Base-by-base conservation (phyloP, 2,797 vertebrate genomes). In the Sternarchorhynchus goeldii region DNA sequence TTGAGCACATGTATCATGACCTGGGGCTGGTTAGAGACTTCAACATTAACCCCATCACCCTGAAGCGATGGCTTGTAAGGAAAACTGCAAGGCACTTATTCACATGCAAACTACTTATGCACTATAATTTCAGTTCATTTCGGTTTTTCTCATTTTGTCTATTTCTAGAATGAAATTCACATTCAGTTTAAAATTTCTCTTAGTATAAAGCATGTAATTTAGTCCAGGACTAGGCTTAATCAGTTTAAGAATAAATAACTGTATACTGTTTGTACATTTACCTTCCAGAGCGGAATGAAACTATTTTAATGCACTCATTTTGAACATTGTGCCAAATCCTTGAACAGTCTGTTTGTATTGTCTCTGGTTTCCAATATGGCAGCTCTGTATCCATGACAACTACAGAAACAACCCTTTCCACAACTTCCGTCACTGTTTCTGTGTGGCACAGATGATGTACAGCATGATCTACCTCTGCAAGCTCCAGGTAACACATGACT, bases 401-500 rank as follows among this genome's bases (percentile, higher is more conserved):
- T 98, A 98, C 92, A 92, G 94, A 20, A 94, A 93, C 87, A 98
- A 98, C 81, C 94, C 96, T 5, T 98, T 98, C 88, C 97, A 98
- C 87, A 98, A 98, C 88, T 98, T 98, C 88, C 95, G 96, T 29
- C 97, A 98, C 87, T 96, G 96, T 86, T 98, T 98, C 92, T 98
- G 97, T 0, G 97, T 98, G 79, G 91, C 95, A 3, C 97, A 98
- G 93, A 98, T 98, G 96, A 98, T 98, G 96, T 98, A 98, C 92
- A 96, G 97, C 87, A 97, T 98, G 95, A 92, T 97, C 87, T 95
- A 94, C 0, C 95, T 96, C 87, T 98, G 97, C 87, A 90, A 83
- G 78, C 93, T 98, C n/a, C 83, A 77, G 83, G 77, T 86, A 79
- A 72, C 36, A 55, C 64, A 34, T 31, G 39, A 34, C 32, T 12